A percentile compares a stretch with the other conserved stretches of the same genome.
These are phyloP conservation scores for Clamator glandarius DNA, from an alignment of 2,797 vertebrate genomes.

Conservation along the genomic window DNA sequence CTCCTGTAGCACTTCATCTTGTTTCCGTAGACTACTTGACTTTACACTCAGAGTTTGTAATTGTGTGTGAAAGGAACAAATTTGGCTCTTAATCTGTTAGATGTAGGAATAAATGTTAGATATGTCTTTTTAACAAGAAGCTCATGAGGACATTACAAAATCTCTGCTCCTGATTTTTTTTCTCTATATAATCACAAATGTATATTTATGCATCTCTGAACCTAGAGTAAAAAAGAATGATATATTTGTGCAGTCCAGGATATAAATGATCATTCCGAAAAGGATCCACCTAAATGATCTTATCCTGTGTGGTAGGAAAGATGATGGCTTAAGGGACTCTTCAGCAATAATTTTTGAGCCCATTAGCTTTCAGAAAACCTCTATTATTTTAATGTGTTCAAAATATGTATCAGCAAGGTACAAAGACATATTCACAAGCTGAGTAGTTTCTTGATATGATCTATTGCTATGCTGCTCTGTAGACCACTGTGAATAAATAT, in stretches of 20 bases:
- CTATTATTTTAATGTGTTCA: constrained; percentile 8
- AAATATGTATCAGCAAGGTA: neutral
- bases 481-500: constrained; percentile 38
- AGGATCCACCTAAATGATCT: neutral
- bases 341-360: neutral
- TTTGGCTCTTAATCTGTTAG: neutral
- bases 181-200: neutral
- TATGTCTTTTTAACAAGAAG: neutral
- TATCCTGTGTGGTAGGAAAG: neutral
- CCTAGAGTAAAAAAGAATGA: neutral
- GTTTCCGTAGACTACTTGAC: neutral
- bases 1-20: neutral
- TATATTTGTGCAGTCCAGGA: neutral
- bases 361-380: constrained; percentile 36
- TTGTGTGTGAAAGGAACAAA: neutral
- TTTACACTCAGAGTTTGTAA: neutral
- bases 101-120: neutral
- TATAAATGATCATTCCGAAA: neutral
- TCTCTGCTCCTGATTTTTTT: neutral
- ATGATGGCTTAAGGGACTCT: neutral
- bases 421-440: neutral
- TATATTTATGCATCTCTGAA: neutral
- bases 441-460: neutral
- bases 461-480: neutral
- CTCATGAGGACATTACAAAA: neutral